Percentiles rank a stretch among this genome's conserved stretches.
Conservation (phyloP, 2,113 vertebrate species). For the Panurus biarmicus region DNA sequence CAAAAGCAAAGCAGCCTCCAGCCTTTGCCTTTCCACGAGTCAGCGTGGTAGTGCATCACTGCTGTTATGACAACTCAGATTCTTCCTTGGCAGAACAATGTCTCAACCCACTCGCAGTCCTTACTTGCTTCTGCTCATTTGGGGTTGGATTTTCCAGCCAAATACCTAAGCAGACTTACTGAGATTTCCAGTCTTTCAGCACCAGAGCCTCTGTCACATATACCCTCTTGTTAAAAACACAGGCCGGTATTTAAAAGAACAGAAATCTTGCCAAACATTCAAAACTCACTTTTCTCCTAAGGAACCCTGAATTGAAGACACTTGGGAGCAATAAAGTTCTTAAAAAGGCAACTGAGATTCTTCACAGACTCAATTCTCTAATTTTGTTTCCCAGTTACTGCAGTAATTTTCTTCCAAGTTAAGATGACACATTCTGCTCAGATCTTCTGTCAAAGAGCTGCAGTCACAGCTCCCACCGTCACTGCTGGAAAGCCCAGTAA, state of each 20-base stretch:
- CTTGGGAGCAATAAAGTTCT: neutral
- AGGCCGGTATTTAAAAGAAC: neutral
- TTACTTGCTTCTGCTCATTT: neutral
- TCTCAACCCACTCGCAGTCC: neutral
- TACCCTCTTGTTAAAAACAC: neutral
- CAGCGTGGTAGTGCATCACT: fast-evolving
- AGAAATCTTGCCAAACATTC: neutral
- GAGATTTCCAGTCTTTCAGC: neutral
- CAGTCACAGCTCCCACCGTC: neutral
- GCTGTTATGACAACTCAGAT: neutral
- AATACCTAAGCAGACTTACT: neutral
- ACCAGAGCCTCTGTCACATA: neutral
- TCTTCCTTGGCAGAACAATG: neutral
- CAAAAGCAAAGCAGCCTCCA: neutral
- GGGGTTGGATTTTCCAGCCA: neutral
- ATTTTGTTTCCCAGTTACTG: neutral
- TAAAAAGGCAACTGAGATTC: neutral
- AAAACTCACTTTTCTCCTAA: neutral
- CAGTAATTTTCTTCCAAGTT: neutral
- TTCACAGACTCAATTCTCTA: neutral
- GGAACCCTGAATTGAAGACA: neutral
- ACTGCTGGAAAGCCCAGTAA: neutral
- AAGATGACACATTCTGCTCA: neutral
- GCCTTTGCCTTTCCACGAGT: neutral
- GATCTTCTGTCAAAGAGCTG: neutral